These are phyloP conservation scores for Thamnophis elegans DNA, from an alignment of 2,797 vertebrate genomes.

Conservation along the genomic window DNA sequence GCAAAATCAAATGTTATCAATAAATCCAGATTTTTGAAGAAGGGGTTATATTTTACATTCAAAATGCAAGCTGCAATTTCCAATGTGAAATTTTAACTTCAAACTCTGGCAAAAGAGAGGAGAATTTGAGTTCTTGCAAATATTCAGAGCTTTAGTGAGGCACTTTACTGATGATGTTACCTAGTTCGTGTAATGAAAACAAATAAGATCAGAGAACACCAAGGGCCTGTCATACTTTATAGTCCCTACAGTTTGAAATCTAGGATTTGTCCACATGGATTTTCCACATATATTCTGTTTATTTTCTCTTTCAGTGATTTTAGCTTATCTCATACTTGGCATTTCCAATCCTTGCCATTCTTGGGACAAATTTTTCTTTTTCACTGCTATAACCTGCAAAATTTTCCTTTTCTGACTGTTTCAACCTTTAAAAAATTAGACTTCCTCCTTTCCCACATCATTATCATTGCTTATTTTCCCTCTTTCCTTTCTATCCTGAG, in stretches of 20 bases:
- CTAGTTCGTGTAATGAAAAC: not conserved
- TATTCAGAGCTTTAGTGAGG: not conserved
- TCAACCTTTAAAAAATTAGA: constrained; percentile 18
- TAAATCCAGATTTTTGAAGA: not conserved
- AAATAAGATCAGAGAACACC: not conserved
- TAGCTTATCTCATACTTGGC: not conserved
- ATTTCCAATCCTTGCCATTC: not conserved
- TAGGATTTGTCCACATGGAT: not conserved
- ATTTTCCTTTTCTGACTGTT: not conserved
- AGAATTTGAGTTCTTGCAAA: not conserved
- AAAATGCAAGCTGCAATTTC: not conserved
- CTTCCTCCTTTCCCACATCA: not conserved
- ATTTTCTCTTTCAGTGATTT: not conserved
- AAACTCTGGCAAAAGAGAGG: not conserved
- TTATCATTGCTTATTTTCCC: not conserved
- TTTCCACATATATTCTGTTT: not conserved
- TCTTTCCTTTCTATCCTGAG: not conserved
- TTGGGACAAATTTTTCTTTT: not conserved
- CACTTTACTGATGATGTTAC: not conserved
- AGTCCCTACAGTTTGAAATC: not conserved
- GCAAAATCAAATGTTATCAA: not conserved
- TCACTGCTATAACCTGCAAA: not conserved
- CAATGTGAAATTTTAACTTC: not conserved
- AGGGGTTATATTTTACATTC: not conserved
- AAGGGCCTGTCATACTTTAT: not conserved